Conservation (phyloP, 1,140 invertebrate species). For the Drosophila sechellia region DNA sequence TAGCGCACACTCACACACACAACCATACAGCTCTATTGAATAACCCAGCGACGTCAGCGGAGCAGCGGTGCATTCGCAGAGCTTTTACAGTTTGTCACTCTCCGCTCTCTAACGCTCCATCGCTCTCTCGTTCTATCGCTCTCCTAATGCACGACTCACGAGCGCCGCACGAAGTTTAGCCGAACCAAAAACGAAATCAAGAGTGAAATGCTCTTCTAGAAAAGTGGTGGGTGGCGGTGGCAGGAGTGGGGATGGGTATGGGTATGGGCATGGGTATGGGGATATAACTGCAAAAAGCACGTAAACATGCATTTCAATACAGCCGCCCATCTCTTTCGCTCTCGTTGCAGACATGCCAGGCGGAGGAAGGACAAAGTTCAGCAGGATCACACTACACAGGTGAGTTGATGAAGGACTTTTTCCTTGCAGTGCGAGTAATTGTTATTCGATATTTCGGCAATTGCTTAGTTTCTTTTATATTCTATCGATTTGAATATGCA, state of each 20-base stretch:
- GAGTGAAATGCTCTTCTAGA: slow-evolving; percentile 73
- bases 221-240: not conserved
- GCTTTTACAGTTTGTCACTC: slow-evolving; percentile 26
- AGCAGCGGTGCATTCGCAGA: slow-evolving; percentile 41
- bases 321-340: slow-evolving; percentile 11
- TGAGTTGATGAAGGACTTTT: slow-evolving; percentile 40
- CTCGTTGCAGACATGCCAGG: slow-evolving; percentile 71
- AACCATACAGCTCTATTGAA: slow-evolving; percentile 56
- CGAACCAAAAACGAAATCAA: slow-evolving; percentile 71
- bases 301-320: slow-evolving; percentile 44
- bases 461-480: too few relatives aligned
- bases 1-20: slow-evolving; percentile 48
- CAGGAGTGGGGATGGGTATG: not conserved
- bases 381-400: slow-evolving; percentile 73
- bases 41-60: slow-evolving; percentile 59
- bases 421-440: not conserved
- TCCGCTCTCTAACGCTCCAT: not conserved
- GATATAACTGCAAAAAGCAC: slow-evolving; percentile 29
- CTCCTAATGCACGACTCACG: slow-evolving; percentile 40
- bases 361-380: slow-evolving; percentile 69
- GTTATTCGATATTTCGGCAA: too few relatives aligned
- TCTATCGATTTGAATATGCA: too few relatives aligned
- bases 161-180: slow-evolving; percentile 38
- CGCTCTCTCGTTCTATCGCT: slow-evolving; percentile 1
- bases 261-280: not conserved